Base-by-base conservation (phyloP, 2,797 vertebrate genomes). In the Chelmon rostratus region DNA sequence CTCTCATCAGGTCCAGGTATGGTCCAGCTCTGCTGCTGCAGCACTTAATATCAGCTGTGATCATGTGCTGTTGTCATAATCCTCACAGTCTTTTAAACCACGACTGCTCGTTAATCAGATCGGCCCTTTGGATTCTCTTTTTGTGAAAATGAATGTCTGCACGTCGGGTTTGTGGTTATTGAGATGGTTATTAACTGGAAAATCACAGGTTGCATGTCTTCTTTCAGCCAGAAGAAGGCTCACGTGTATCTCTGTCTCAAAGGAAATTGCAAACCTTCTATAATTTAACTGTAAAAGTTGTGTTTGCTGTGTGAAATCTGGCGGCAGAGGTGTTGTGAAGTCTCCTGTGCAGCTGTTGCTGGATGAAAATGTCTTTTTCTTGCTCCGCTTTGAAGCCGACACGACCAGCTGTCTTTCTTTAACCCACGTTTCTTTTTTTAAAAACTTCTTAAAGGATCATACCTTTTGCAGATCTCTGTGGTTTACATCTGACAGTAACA, bases 391-490 rank as follows among this genome's bases (percentile, higher is more conserved):
- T 83, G 59, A 81, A 71, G 77, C 64, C 3, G 19, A n/a, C 31
- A 6, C 8, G 21, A 23, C 65, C 50, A 31, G 38, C 58, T 15
- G 59, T 31, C 38, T 49, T 15, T 40, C 8, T 56, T 21, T 8
- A 21, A 15, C 23, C 15, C 31, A 12, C 1, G 35, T 65, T 23
- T 23, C 25, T 37, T 38, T 53, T 8, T 4, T 42, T 35, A 54
- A 50, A 54, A 6, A 67, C 33, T 63, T 73, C 42, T 21, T 16
- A 76, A 28, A 11, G n/a, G 5, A 69, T 47, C 47, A 1, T 40
- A 88, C 78, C 78, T 91, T 82, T 73, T 23, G 40, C 66, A 7
- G 19, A 62, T 77, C 42, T 67, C 58, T 9, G 68, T 31, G 37
- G 46, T 21, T 63, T 64, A 46, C 21, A 70, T 85, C 25, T 19